phyloP scores from a whole-genome alignment of 2,888 invertebrate species.

The Thera obeliscata region DNA sequence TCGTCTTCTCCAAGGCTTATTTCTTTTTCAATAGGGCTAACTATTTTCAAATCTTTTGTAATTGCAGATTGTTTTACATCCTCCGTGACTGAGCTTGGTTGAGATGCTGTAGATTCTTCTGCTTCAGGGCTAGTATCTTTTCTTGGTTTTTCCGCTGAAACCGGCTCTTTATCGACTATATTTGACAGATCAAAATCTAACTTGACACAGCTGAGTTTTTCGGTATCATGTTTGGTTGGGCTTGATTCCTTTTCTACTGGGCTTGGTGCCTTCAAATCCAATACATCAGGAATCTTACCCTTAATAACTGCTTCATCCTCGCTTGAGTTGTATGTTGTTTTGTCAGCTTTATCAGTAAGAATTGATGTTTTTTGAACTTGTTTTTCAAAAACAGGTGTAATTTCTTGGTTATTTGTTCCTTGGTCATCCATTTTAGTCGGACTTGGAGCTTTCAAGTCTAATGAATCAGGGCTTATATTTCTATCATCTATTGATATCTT shows the following conservation, averaged over 20 bases:
- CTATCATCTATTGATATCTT: conserved; percentile 8
- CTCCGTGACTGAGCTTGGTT: not conserved
- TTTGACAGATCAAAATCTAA: not conserved
- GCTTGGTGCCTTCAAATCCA: conserved; percentile 17
- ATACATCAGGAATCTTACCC: conserved; percentile 2
- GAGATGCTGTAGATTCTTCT: not conserved
- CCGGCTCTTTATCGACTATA: not conserved
- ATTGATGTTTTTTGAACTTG: not conserved
- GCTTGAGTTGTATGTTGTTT: not conserved
- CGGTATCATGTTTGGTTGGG: conserved; percentile 2
- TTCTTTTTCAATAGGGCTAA: conserved; percentile 17
- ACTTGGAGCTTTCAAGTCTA: conserved; percentile 15
- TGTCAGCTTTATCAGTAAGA: not conserved
- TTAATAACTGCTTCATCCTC: not conserved
- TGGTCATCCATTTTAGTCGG: not conserved
- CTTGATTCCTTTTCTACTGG: conserved; percentile 14
- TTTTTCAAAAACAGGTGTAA: not conserved
- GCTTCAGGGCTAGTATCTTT: not conserved
- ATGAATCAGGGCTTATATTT: conserved; percentile 8
- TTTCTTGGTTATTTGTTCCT: not conserved
- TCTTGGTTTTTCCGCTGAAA: not conserved
- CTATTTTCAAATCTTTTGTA: not conserved
- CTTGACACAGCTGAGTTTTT: not conserved
- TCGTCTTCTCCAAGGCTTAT: conserved; percentile 28
- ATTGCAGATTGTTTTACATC: not conserved